Conservation (phyloP, 1,140 invertebrate species). For the Octopus bimaculoides region DNA sequence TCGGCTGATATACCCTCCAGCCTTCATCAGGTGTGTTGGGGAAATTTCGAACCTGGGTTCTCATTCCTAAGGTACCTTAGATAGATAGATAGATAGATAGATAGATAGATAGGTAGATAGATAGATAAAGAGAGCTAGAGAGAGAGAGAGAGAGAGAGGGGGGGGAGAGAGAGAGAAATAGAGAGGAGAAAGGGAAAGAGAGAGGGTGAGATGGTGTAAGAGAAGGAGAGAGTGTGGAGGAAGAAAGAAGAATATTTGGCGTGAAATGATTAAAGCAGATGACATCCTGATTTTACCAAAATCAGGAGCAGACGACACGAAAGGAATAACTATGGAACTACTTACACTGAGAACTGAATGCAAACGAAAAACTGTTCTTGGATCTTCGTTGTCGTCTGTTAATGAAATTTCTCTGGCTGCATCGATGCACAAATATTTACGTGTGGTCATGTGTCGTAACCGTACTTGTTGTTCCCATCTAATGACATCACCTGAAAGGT, state of each 20-base stretch:
- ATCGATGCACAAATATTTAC: constrained; percentile 54
- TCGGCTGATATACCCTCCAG: no score
- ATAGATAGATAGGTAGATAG: background rate
- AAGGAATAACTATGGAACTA: background rate
- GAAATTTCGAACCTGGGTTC: no score
- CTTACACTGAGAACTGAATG: constrained; percentile 53
- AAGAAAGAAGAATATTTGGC: background rate
- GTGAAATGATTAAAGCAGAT: no score
- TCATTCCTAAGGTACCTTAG: no score
- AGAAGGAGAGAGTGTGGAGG: background rate
- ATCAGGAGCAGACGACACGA: no score
- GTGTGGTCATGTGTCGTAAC: constrained; percentile 55
- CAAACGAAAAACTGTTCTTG: constrained; percentile 53
- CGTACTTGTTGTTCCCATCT: constrained; percentile 56
- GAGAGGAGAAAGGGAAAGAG: background rate
- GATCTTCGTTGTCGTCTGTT: constrained; percentile 52
- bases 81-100: background rate
- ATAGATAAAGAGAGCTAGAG: background rate
- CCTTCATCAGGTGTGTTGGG: no score
- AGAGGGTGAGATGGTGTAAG: background rate
- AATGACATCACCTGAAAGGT: constrained; percentile 47
- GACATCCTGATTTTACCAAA: no score
- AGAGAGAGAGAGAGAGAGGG: background rate
- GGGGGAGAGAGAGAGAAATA: background rate
- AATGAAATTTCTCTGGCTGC: constrained; percentile 46